Evolutionary conservation across 2,797 vertebrate genomes (phyloP).

Genomic region (Myripristis jacobus): DNA sequence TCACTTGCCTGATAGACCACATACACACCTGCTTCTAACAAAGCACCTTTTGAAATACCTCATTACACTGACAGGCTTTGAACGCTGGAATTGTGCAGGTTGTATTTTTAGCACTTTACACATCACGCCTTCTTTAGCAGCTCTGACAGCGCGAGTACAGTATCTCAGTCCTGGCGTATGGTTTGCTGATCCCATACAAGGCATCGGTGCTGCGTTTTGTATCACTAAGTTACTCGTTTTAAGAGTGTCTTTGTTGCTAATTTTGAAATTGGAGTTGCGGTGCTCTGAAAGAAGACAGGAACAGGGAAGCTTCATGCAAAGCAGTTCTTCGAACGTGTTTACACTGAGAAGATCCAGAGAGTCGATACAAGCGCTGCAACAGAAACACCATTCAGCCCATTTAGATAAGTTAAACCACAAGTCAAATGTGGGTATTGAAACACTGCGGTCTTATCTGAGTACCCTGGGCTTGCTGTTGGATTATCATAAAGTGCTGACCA

Average conservation of each 20-base stretch:
- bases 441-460: conserved; percentile 38
- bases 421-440: conserved; percentile 28
- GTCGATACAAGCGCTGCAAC: conserved; percentile 2
- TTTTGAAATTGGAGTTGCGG: background rate
- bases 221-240: background rate
- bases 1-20: background rate
- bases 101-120: too few relatives aligned
- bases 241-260: too few relatives aligned
- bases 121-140: background rate
- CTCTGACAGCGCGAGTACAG: background rate
- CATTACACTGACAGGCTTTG: background rate
- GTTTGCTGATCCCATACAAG: background rate
- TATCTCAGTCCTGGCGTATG: background rate
- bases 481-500: background rate
- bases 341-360: conserved; percentile 15
- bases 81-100: background rate
- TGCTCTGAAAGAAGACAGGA: background rate
- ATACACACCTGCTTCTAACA: background rate
- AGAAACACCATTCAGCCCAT: conserved; percentile 48
- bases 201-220: background rate
- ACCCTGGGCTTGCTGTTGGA: conserved; percentile 24
- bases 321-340: conserved; percentile 26
- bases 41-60: background rate
- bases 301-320: conserved; percentile 58
- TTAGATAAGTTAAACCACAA: conserved; percentile 55